phyloP scores from a whole-genome alignment of 2,797 vertebrate species.

The Pitangus sulphuratus region DNA sequence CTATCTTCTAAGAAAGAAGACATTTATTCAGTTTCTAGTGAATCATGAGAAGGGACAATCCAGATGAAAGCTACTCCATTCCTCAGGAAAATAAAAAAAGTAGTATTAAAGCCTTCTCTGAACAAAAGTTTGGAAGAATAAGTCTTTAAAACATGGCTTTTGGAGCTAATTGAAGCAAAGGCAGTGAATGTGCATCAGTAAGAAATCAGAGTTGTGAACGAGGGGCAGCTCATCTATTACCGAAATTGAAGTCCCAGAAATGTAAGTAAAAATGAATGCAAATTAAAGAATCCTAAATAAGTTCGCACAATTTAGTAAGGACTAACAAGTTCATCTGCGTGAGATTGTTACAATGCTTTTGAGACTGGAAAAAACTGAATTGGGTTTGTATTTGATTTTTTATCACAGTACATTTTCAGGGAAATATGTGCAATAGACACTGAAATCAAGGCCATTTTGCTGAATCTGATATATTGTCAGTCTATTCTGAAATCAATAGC shows the following conservation, averaged over 20 bases:
- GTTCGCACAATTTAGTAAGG: background rate
- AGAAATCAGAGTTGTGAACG: background rate
- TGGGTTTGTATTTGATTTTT: background rate
- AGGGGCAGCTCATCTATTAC: background rate
- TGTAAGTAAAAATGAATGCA: background rate
- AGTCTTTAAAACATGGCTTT: background rate
- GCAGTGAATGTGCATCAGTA: background rate
- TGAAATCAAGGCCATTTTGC: background rate
- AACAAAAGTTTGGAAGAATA: background rate
- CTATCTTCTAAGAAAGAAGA: background rate
- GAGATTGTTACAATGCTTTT: background rate
- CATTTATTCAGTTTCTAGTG: background rate
- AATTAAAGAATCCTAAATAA: background rate
- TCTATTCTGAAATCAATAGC: background rate
- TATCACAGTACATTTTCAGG: background rate
- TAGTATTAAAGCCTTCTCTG: background rate
- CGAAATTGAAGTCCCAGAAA: background rate
- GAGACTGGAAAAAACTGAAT: background rate
- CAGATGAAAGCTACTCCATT: background rate
- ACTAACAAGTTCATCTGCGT: background rate
- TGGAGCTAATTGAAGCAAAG: background rate
- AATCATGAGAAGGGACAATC: background rate
- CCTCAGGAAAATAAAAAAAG: background rate
- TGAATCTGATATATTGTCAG: background rate
- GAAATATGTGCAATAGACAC: background rate